Base-by-base conservation (phyloP, 2,797 vertebrate genomes). In the Tarsius wallacei region DNA sequence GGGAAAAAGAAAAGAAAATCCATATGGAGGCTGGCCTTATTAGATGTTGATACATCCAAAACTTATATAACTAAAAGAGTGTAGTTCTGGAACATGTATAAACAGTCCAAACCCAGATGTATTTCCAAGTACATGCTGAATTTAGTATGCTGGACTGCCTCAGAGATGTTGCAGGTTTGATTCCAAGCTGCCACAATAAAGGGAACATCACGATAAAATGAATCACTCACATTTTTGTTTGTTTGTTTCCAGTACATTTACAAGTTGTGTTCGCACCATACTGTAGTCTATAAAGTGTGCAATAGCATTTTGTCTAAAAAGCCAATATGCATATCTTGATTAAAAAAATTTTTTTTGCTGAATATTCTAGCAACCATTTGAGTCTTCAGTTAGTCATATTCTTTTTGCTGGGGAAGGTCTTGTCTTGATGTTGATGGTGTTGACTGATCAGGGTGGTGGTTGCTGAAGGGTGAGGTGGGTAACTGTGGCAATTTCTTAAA, bases 21-120 rank as follows among this genome's bases (percentile, higher is more conserved):
- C n/a, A 59, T 2, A 33, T 15, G 26, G n/a, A 19, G 2, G 0
- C 21, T 22, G 13, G 16, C n/a, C 49, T 9, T 55, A 2, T 15
- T 14, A 22, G 28, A 24, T 53, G 53, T 11, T 7, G 13, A 47
- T 31, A 22, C 9, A 49, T 8, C 36, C 55, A 22, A 53, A 78
- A 26, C 16, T 1, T n/a, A 33, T 53, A 0, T 14, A 28, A 15
- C 17, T 5, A 17, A 14, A 15, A n/a, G 10, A n/a, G 53, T 31
- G 12, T 57, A 13, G 22, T 28, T 90, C 31, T 70, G 3, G 33
- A 63, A 80, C 49, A 53, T 12, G 31, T 3, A 13, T 8, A 5
- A 31, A 57, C 14, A 26, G 36, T 33, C 9, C 26, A 21, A 8
- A 59, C n/a, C 66, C 17, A 70, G 36, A 36, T 22, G 36, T 8